These are phyloP conservation scores for Heliothis peltigera DNA, from an alignment of 2,888 invertebrate species.

Conservation along the genomic window DNA sequence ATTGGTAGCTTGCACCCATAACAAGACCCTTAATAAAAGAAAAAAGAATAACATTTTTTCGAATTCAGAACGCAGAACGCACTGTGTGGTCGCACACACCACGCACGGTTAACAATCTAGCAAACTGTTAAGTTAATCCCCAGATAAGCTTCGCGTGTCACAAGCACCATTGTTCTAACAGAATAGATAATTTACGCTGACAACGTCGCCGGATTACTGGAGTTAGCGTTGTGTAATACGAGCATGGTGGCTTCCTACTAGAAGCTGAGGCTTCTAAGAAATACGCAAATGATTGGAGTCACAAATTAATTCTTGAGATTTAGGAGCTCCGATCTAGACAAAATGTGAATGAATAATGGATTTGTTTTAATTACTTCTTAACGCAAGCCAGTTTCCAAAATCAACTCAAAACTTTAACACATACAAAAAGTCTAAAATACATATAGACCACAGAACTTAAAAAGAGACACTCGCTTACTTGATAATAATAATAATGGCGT, in stretches of 20 bases:
- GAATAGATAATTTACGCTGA: slow-evolving; percentile 76
- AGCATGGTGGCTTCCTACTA: slow-evolving; percentile 40
- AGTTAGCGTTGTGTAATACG: slow-evolving; percentile 57
- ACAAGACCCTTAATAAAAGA: too few relatives aligned
- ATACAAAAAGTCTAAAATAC: too few relatives aligned
- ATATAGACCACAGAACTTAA: too few relatives aligned
- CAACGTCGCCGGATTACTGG: slow-evolving; percentile 67
- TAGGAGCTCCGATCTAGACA: not conserved
- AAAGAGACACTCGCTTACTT: too few relatives aligned
- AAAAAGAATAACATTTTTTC: slow-evolving; percentile 35
- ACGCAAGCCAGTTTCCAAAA: too few relatives aligned
- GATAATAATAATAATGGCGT: too few relatives aligned
- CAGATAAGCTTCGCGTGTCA: slow-evolving; percentile 63
- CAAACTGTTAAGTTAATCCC: slow-evolving; percentile 73
- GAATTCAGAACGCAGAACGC: slow-evolving; percentile 68
- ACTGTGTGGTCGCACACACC: slow-evolving; percentile 73
- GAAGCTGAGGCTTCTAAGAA: slow-evolving; percentile 21
- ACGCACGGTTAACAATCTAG: slow-evolving; percentile 53
- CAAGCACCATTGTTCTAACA: slow-evolving; percentile 72
- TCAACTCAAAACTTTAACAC: too few relatives aligned
- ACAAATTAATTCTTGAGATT: not conserved
- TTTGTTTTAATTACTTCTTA: not conserved
- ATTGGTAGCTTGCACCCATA: too few relatives aligned
- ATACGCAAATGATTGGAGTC: slow-evolving; percentile 1
- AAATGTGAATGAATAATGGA: not conserved